Percentiles rank a stretch among this genome's conserved stretches.
Conservation (phyloP, 2,113 vertebrate species). For the Campylomormyrus tamandua region DNA sequence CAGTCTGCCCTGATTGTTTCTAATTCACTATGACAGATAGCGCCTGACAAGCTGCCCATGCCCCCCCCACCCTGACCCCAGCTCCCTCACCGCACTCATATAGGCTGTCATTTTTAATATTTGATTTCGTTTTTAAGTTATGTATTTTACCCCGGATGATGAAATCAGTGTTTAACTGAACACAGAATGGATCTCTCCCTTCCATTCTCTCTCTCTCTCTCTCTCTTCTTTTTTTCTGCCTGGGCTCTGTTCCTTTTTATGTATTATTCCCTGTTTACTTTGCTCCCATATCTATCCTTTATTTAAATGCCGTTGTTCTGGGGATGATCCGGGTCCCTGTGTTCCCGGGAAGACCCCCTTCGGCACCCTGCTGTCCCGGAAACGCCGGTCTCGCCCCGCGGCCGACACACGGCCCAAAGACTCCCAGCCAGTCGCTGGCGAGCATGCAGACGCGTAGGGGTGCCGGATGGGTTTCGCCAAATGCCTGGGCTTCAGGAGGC, state of each 20-base stretch:
- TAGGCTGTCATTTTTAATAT: constrained; percentile 99
- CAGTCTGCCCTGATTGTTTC: constrained; percentile 99
- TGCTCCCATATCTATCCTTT: constrained; percentile 20
- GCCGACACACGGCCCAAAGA: no score
- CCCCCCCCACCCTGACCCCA: constrained; percentile 98
- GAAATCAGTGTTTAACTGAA: constrained; percentile 88
- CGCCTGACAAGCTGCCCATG: constrained; percentile 98
- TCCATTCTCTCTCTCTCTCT: constrained; percentile 22
- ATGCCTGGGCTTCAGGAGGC: not conserved
- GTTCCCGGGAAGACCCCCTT: not conserved
- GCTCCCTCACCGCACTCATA: constrained; percentile 99
- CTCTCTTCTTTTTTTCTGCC: constrained; percentile 14
- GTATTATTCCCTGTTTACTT: constrained; percentile 12
- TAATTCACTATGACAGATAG: constrained; percentile 99
- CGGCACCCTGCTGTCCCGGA: not conserved
- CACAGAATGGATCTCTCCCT: constrained; percentile 72
- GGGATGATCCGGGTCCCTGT: not conserved
- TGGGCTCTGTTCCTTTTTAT: not conserved
- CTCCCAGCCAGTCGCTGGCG: not conserved
- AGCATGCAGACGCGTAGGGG: not conserved
- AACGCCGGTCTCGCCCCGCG: no score
- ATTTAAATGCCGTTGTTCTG: constrained; percentile 16
- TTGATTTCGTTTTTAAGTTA: constrained; percentile 99
- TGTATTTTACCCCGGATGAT: constrained; percentile 92
- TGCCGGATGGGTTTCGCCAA: not conserved